These are phyloP conservation scores for Trogon surrucura DNA, from an alignment of 2,113 vertebrate species.

Conservation along the genomic window DNA sequence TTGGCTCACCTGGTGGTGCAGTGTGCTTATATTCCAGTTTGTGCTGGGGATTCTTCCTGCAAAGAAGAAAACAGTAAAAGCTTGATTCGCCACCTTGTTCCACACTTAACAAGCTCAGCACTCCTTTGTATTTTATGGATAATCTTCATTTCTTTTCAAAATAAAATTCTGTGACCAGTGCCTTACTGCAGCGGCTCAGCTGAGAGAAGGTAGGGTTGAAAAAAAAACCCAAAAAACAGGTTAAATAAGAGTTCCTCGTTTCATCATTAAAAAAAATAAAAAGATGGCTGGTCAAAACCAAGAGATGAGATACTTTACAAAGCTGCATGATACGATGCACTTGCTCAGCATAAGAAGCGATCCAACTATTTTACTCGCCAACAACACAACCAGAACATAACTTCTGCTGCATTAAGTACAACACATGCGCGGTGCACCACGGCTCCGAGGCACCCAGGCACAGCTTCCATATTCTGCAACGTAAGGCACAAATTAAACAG, in stretches of 20 bases:
- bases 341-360: neutral
- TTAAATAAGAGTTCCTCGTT: neutral
- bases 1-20: constrained; percentile 64
- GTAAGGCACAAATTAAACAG: neutral
- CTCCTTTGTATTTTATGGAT: neutral
- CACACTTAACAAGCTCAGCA: neutral
- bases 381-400: neutral
- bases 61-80: constrained; percentile 10
- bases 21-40: constrained; percentile 80
- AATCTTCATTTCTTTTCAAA: neutral
- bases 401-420: neutral
- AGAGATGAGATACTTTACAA: neutral
- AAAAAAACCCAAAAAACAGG: neutral
- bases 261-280: neutral
- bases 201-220: neutral
- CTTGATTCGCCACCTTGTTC: neutral
- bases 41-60: constrained; percentile 83
- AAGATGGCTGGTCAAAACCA: neutral
- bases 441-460: neutral
- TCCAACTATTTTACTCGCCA: neutral
- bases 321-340: neutral
- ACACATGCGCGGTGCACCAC: neutral
- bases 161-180: neutral
- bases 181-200: neutral
- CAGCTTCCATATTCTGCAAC: neutral